Conservation (phyloP, 2,113 vertebrate species). For the Phyllopteryx taeniolatus region DNA sequence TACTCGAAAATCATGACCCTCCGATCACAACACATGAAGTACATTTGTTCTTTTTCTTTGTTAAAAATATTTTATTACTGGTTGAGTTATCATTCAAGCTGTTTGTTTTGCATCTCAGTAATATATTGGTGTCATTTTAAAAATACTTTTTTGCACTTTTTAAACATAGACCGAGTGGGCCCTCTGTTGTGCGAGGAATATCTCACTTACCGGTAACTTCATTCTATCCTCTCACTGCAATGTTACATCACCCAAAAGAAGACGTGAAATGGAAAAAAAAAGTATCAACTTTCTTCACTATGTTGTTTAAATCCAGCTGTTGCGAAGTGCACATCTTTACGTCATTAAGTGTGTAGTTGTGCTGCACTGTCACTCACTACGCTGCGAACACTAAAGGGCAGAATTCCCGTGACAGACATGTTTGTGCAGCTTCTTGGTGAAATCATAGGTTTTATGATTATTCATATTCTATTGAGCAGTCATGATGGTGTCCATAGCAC, state of each 20-base stretch:
- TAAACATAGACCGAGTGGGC: conserved; percentile 15
- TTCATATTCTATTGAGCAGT: conserved; percentile 40
- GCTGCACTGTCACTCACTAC: conserved; percentile 10
- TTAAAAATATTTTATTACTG: neutral
- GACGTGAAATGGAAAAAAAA: conserved; percentile 32
- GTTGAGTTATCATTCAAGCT: conserved; percentile 10
- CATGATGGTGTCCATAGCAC: conserved; percentile 47
- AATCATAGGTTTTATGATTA: conserved; percentile 37
- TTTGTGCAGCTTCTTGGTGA: conserved; percentile 49
- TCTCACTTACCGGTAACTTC: neutral
- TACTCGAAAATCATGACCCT: neutral
- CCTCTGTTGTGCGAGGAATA: neutral
- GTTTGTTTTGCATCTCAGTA: conserved; percentile 72
- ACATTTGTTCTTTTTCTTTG: conserved; percentile 23
- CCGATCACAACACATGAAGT: conserved; percentile 33
- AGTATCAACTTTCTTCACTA: conserved; percentile 26
- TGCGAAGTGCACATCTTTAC: conserved; percentile 36
- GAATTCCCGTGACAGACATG: conserved; percentile 37
- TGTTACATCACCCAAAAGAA: neutral
- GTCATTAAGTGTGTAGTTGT: conserved; percentile 33
- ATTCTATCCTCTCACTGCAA: neutral
- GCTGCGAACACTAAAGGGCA: conserved; percentile 25
- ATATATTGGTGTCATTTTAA: conserved; percentile 55
- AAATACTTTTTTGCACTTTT: conserved; percentile 30
- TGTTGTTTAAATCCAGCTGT: conserved; percentile 27